A percentile compares a stretch with the other conserved stretches of the same genome.
phyloP scores from a whole-genome alignment of 1,140 invertebrate species.

The Caenorhabditis brenneri region DNA sequence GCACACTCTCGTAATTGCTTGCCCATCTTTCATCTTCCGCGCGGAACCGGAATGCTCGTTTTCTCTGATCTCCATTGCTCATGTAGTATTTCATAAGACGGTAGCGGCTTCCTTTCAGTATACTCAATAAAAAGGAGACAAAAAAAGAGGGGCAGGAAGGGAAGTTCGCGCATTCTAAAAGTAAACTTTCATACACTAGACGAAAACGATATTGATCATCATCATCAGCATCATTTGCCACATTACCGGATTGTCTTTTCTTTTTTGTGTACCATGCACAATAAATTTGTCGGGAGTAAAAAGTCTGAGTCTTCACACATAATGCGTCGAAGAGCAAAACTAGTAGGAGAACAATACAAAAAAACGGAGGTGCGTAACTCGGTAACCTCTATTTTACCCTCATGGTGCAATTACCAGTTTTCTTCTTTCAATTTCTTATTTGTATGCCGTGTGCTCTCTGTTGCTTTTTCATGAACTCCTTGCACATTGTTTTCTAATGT shows the following conservation, averaged over 20 bases:
- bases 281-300: not conserved
- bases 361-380: not conserved
- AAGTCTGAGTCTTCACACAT: constrained; percentile 18
- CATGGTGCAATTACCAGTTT: constrained; percentile 18
- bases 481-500: not conserved
- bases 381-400: not conserved
- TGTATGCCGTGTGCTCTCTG: not conserved
- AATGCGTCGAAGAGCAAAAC: not conserved
- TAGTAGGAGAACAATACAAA: constrained; percentile 33
- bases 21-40: constrained; percentile 42
- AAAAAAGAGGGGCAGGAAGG: not conserved
- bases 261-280: constrained; percentile 15
- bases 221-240: constrained; percentile 20
- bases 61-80: not conserved
- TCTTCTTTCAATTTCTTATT: not conserved
- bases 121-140: not conserved
- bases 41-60: constrained; percentile 37
- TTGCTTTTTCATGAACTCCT: not conserved
- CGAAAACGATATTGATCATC: constrained; percentile 41
- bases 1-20: constrained; percentile 35
- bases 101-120: constrained; percentile 11
- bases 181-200: constrained; percentile 24
- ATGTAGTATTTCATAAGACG: not conserved
- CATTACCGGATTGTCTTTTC: constrained; percentile 39
- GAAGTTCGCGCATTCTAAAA: constrained; percentile 34